phyloP scores from a whole-genome alignment of 2,113 vertebrate species.

The Anguilla japonica region DNA sequence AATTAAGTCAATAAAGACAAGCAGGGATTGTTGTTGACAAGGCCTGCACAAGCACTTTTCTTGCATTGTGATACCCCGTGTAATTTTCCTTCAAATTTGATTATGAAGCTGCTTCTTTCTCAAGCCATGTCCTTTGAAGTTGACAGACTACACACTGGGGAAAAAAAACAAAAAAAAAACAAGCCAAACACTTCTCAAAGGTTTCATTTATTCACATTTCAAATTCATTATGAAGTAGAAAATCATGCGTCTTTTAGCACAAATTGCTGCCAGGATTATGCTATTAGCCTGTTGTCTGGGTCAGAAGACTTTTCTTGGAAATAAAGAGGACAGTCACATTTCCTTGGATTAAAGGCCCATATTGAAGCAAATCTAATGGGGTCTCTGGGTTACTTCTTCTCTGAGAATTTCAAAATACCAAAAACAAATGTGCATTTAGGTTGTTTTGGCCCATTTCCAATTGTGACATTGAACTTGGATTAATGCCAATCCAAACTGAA shows the following conservation, averaged over 20 bases:
- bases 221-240: not conserved
- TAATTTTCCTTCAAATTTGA: not conserved
- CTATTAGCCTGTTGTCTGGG: not conserved
- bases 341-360: not conserved
- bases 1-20: not conserved
- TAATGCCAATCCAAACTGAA: too few relatives aligned
- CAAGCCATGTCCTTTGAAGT: not conserved
- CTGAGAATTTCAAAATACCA: too few relatives aligned
- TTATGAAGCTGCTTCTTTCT: not conserved
- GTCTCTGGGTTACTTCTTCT: not conserved
- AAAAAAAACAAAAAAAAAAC: not conserved
- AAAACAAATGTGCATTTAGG: too few relatives aligned
- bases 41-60: too few relatives aligned
- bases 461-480: too few relatives aligned
- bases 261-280: not conserved
- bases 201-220: slow-evolving; percentile 10
- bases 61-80: too few relatives aligned
- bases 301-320: slow-evolving; percentile 1
- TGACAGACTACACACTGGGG: not conserved
- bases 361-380: not conserved
- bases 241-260: not conserved
- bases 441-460: too few relatives aligned
- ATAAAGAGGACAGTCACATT: not conserved
- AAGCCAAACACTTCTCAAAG: not conserved
- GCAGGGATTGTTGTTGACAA: not conserved